A percentile compares a stretch with the other conserved stretches of the same genome.
Evolutionary conservation across 2,113 vertebrate species (phyloP).

Genomic region (Corythornis cristatus): DNA sequence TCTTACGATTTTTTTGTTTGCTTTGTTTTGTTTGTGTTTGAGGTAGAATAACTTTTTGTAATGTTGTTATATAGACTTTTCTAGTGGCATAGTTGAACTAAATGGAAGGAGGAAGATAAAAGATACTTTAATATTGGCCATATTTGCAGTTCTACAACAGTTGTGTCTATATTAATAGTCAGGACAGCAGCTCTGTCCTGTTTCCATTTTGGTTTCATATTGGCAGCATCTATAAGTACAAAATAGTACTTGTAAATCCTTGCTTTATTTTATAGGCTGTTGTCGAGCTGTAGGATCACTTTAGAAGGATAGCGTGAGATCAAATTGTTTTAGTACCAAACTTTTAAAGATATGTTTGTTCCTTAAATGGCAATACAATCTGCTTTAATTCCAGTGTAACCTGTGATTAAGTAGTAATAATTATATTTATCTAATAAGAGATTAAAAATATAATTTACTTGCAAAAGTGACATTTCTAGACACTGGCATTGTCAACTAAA

Average conservation of each 20-base stretch:
- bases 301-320: background rate
- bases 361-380: background rate
- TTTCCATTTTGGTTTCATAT: background rate
- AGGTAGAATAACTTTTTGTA: background rate
- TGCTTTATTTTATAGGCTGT: background rate
- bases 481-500: background rate
- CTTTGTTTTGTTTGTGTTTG: background rate
- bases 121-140: background rate
- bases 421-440: background rate
- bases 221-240: background rate
- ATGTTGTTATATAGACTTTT: background rate
- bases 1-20: background rate
- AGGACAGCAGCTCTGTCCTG: background rate
- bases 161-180: background rate
- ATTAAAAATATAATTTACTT: background rate
- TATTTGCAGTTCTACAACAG: background rate
- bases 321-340: background rate
- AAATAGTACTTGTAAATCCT: background rate
- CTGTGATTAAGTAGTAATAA: background rate
- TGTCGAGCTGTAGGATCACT: background rate
- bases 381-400: background rate
- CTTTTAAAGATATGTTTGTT: background rate
- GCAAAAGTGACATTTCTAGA: background rate
- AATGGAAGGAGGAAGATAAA: background rate
- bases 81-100: background rate